phyloP scores from a whole-genome alignment of 2,888 invertebrate species.

The Agonopterix subpropinquella region DNA sequence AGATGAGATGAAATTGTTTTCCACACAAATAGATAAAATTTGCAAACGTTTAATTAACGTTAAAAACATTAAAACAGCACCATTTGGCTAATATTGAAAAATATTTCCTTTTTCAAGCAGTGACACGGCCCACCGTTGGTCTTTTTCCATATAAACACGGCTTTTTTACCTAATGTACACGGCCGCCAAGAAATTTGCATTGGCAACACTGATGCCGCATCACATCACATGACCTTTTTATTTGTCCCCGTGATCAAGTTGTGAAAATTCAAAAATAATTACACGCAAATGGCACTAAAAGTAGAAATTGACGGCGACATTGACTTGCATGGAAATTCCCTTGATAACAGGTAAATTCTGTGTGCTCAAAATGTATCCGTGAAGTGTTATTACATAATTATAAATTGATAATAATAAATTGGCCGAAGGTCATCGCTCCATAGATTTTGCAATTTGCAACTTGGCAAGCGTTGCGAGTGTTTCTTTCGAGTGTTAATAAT shows the following conservation, averaged over 20 bases:
- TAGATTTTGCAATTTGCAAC: conserved; percentile 39
- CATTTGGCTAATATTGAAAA: no score
- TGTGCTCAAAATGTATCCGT: conserved; percentile 18
- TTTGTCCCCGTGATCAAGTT: conserved; percentile 84
- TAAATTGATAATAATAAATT: conserved; percentile 19
- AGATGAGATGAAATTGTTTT: no score
- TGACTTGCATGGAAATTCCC: conserved; percentile 77
- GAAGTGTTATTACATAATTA: conserved; percentile 54
- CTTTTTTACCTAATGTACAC: no score
- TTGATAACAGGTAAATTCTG: conserved; percentile 76
- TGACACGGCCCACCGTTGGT: no score
- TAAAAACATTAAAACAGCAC: no score
- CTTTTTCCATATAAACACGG: no score
- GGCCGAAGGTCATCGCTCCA: conserved; percentile 60
- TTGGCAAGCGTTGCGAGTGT: conserved; percentile 40
- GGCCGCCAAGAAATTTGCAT: no score
- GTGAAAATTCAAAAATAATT: conserved; percentile 80
- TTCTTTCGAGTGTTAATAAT: conserved; percentile 18
- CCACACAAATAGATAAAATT: no score
- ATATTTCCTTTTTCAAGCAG: no score
- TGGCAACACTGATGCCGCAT: no score
- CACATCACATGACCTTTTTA: conserved; percentile 81
- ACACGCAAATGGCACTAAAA: conserved; percentile 62
- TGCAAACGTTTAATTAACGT: no score
- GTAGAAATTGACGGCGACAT: conserved; percentile 68